A percentile compares a stretch with the other conserved stretches of the same genome.
phyloP scores from a whole-genome alignment of 2,797 vertebrate genomes.

The Etheostoma perlongum region DNA sequence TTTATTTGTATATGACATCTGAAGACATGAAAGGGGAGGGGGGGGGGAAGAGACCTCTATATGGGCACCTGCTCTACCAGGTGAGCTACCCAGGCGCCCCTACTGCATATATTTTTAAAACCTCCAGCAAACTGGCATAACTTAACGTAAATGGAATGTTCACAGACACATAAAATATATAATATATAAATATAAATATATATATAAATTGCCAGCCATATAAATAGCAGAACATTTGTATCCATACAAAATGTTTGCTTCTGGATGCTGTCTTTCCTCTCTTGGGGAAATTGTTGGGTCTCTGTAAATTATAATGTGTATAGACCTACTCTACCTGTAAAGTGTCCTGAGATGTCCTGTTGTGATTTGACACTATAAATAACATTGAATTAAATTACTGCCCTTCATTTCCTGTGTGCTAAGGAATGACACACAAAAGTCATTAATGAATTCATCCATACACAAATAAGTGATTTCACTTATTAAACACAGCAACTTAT shows the following conservation, averaged over 20 bases:
- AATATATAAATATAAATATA: too few species aligned
- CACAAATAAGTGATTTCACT: slow-evolving; percentile 34
- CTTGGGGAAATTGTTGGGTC: too few species aligned
- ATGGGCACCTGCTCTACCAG: too few species aligned
- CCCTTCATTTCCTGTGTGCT: not conserved
- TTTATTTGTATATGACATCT: too few species aligned
- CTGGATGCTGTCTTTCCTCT: not conserved
- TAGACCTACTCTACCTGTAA: too few species aligned
- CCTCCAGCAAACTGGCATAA: not conserved
- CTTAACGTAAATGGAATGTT: not conserved
- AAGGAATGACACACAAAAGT: not conserved
- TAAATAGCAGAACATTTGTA: not conserved
- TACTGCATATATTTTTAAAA: not conserved
- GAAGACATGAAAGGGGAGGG: too few species aligned
- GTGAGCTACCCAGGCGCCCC: too few species aligned
- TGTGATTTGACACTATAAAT: too few species aligned
- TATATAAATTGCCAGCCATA: not conserved
- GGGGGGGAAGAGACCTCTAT: too few species aligned
- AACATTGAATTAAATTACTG: not conserved
- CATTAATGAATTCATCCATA: slow-evolving; percentile 16
- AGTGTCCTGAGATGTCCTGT: too few species aligned
- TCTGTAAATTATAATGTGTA: too few species aligned
- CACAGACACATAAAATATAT: not conserved
- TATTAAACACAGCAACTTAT: slow-evolving; percentile 40
- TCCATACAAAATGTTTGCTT: not conserved